Conservation (phyloP, 1,140 invertebrate genomes). For the Lordiphosa mommai region DNA sequence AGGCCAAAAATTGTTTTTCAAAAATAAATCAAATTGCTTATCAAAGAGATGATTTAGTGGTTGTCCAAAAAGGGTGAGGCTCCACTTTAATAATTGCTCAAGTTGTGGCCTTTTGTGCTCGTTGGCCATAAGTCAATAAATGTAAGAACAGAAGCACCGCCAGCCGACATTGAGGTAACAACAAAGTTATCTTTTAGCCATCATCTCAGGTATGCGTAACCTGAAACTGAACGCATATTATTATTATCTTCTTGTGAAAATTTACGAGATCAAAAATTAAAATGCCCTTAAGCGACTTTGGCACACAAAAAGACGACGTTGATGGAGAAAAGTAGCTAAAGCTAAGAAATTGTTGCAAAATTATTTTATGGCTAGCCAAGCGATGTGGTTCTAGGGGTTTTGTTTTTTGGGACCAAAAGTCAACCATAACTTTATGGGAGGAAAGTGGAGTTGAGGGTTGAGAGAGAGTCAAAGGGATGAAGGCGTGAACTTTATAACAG, state of each 20-base stretch:
- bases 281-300: constrained; percentile 51
- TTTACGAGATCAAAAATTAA: constrained; percentile 79
- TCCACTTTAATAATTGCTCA: constrained; percentile 74
- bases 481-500: not conserved
- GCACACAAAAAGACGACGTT: constrained; percentile 1
- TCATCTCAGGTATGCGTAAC: constrained; percentile 28
- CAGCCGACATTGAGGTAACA: too few species aligned
- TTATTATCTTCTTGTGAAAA: constrained; percentile 74
- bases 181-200: not conserved
- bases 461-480: not conserved
- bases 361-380: constrained; percentile 71
- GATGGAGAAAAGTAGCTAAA: constrained; percentile 25
- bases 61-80: constrained; percentile 19
- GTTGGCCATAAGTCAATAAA: constrained; percentile 67
- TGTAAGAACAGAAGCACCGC: constrained; percentile 1
- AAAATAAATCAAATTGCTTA: constrained; percentile 77
- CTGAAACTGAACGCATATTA: constrained; percentile 67
- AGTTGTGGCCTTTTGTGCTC: constrained; percentile 69
- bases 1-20: constrained; percentile 60
- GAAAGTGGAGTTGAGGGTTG: not conserved
- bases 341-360: constrained; percentile 74
- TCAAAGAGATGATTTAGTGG: constrained; percentile 75
- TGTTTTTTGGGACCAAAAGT: constrained; percentile 23
- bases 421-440: constrained; percentile 65
- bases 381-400: constrained; percentile 34